Conservation (phyloP, 2,888 invertebrate genomes). For the Punctoribates punctum region DNA sequence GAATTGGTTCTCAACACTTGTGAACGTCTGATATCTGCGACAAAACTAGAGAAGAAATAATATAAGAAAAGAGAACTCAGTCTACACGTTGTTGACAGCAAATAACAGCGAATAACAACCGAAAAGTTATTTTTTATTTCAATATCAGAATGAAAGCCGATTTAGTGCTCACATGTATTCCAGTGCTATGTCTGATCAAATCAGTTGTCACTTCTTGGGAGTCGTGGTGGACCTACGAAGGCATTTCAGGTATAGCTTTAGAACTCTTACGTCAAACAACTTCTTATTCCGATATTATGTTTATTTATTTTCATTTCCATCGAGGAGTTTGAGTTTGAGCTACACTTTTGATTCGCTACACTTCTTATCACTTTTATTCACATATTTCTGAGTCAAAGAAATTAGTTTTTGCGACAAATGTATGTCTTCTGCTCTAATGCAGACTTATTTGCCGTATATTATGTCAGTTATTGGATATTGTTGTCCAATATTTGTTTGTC, state of each 20-base stretch:
- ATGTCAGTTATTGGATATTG: background rate
- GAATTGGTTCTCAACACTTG: background rate
- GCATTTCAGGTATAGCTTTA: conserved; percentile 37
- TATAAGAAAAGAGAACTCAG: background rate
- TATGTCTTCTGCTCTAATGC: background rate
- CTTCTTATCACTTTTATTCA: background rate
- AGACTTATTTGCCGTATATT: background rate
- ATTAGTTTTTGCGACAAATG: background rate
- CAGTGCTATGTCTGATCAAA: conserved; percentile 33
- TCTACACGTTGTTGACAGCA: conserved; percentile 20
- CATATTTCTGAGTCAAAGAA: background rate
- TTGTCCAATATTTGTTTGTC: conserved; percentile 11
- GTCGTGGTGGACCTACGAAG: conserved; percentile 44
- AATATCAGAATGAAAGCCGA: conserved; percentile 30
- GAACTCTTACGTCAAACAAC: background rate
- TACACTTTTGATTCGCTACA: background rate
- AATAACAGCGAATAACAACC: background rate
- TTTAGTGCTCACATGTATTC: conserved; percentile 10
- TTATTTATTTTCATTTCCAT: background rate
- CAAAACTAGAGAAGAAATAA: conserved; percentile 9
- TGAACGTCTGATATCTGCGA: conserved; percentile 20
- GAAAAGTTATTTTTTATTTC: conserved; percentile 24
- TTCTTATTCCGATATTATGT: background rate
- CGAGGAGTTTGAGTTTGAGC: background rate
- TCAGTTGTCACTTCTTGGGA: conserved; percentile 51